These are phyloP conservation scores for Alectoris magna DNA, from an alignment of 2,797 vertebrate genomes.

Conservation along the genomic window DNA sequence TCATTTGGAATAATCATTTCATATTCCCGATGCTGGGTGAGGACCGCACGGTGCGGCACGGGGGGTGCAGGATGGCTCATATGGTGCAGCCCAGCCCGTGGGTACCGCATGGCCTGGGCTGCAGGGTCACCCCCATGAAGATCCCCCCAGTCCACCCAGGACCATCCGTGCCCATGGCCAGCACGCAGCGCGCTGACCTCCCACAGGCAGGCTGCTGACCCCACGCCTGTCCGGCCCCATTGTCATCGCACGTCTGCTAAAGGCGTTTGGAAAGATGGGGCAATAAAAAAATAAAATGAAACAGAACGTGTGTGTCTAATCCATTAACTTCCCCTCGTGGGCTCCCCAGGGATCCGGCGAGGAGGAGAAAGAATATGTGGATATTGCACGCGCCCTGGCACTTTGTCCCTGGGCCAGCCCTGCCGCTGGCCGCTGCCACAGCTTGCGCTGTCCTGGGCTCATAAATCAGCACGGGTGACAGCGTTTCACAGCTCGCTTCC, in stretches of 20 bases:
- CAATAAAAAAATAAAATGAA: conserved; percentile 61
- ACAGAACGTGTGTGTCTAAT: conserved; percentile 59
- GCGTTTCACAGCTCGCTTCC: conserved; percentile 81
- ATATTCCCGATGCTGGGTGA: conserved; percentile 54
- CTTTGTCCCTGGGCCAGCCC: conserved; percentile 63
- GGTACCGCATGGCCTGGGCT: neutral
- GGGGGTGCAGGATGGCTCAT: neutral
- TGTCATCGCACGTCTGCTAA: conserved; percentile 33
- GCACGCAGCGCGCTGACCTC: neutral
- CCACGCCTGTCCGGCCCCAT: neutral
- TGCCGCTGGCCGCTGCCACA: conserved; percentile 39
- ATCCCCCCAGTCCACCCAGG: neutral
- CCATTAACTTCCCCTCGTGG: conserved; percentile 49
- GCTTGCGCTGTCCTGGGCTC: conserved; percentile 54
- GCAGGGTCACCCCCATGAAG: neutral
- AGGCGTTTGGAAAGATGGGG: conserved; percentile 52
- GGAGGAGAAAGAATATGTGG: conserved; percentile 80
- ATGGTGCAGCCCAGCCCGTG: neutral
- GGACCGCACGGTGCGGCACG: conserved; percentile 23
- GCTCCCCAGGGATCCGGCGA: conserved; percentile 30
- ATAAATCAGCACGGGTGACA: conserved; percentile 80
- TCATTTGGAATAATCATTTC: conserved; percentile 76
- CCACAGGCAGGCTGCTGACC: conserved; percentile 7
- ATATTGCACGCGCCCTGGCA: conserved; percentile 76
- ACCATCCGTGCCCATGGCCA: neutral